A percentile compares a stretch with the other conserved stretches of the same genome.
These are phyloP conservation scores for Dermochelys coriacea DNA, from an alignment of 2,797 vertebrate genomes.

Conservation along the genomic window DNA sequence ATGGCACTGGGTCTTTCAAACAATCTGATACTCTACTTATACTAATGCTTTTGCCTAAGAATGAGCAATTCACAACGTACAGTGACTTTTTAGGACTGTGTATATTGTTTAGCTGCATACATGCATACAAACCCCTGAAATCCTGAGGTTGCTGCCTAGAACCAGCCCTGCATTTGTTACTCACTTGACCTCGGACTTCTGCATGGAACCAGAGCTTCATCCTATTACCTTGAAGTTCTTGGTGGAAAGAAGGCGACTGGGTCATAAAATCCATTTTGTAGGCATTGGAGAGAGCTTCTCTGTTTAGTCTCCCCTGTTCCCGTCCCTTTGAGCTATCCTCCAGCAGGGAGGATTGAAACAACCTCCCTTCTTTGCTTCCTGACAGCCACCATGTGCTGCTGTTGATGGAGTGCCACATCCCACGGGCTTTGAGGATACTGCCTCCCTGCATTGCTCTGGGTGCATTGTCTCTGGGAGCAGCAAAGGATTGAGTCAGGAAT, in stretches of 20 bases:
- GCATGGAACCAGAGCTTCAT: background rate
- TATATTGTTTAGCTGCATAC: background rate
- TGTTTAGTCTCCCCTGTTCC: conserved; percentile 14
- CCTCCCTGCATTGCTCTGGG: background rate
- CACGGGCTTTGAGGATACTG: background rate
- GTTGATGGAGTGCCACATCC: background rate
- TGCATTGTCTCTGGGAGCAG: background rate
- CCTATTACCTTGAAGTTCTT: background rate
- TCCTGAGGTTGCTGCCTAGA: background rate
- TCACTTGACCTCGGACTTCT: conserved; percentile 8
- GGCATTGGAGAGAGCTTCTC: background rate
- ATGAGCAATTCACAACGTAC: background rate
- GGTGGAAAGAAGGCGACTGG: background rate
- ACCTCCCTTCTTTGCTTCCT: background rate
- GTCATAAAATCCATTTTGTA: background rate
- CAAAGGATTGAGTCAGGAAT: background rate
- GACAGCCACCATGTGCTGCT: background rate
- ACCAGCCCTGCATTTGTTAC: background rate
- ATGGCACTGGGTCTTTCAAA: conserved; percentile 41
- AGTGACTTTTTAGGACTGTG: background rate
- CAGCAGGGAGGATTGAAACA: background rate
- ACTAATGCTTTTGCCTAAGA: conserved; percentile 28
- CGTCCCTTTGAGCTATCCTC: background rate
- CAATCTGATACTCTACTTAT: conserved; percentile 45
- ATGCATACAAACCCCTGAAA: background rate